These are phyloP conservation scores for Plagodis dolabraria DNA, from an alignment of 2,888 invertebrate species.

Conservation along the genomic window DNA sequence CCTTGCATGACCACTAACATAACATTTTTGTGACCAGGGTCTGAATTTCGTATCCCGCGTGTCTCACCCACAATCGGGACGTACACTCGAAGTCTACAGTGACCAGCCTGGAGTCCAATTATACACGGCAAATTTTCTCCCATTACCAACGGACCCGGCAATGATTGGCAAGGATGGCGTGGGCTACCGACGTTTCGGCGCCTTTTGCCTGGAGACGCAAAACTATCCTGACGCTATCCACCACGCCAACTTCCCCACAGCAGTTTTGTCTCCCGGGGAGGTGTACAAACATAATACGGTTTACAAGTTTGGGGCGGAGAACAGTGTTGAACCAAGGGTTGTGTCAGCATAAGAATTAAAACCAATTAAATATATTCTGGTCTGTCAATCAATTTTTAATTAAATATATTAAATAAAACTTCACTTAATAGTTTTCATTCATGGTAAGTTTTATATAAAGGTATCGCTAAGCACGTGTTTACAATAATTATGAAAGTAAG, in stretches of 20 bases:
- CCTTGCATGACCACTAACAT: too few species aligned
- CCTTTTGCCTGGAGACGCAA: constrained; percentile 96
- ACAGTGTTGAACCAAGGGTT: constrained; percentile 39
- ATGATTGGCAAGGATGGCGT: constrained; percentile 65
- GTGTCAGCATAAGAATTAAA: constrained; percentile 30
- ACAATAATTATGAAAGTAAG: too few species aligned
- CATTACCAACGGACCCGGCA: constrained; percentile 74
- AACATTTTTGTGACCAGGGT: constrained; percentile 43
- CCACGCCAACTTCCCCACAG: constrained; percentile 90
- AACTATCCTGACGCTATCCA: constrained; percentile 96
- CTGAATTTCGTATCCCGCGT: constrained; percentile 79
- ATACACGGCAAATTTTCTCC: constrained; percentile 92
- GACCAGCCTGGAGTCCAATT: constrained; percentile 96
- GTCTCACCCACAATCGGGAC: constrained; percentile 88
- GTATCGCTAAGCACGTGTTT: too few species aligned
- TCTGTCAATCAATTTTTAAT: too few species aligned
- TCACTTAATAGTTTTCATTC: too few species aligned
- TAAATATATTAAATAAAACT: too few species aligned
- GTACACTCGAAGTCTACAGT: constrained; percentile 90
- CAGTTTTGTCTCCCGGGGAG: constrained; percentile 88
- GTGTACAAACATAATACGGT: constrained; percentile 88
- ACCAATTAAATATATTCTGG: too few species aligned
- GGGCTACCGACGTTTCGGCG: constrained; percentile 88
- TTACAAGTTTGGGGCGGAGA: constrained; percentile 87
- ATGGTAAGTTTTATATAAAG: too few species aligned